phyloP scores from a whole-genome alignment of 2,113 vertebrate genomes.

The Oxyura jamaicensis region DNA sequence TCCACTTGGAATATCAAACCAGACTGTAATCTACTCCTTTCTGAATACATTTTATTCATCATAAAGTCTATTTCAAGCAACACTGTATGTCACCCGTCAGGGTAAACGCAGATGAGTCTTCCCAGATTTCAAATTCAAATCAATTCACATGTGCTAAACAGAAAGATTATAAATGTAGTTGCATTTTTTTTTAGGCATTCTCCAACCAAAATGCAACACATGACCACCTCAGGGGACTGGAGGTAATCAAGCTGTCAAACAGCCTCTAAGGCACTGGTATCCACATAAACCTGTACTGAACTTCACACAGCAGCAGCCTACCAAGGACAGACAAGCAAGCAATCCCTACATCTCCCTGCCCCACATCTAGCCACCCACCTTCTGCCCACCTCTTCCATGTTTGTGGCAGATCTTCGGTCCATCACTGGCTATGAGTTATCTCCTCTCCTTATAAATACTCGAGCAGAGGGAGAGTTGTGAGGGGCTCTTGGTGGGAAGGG shows the following conservation, averaged over 20 bases:
- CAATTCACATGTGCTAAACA: neutral
- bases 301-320: neutral
- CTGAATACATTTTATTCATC: neutral
- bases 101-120: neutral
- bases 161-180: neutral
- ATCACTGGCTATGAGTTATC: accelerated
- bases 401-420: neutral
- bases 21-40: neutral
- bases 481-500: neutral
- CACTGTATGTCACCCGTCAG: neutral
- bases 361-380: neutral
- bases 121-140: neutral
- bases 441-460: neutral
- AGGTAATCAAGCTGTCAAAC: neutral
- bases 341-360: neutral
- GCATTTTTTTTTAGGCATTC: neutral
- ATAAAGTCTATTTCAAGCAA: constrained; percentile 4
- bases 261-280: neutral
- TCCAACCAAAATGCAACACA: neutral
- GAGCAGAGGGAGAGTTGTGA: accelerated
- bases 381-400: neutral
- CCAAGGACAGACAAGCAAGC: neutral
- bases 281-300: neutral
- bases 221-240: neutral
- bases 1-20: neutral